Base-by-base conservation (phyloP, 2,888 invertebrate genomes). In the Zhuqinia jingwanae region DNA sequence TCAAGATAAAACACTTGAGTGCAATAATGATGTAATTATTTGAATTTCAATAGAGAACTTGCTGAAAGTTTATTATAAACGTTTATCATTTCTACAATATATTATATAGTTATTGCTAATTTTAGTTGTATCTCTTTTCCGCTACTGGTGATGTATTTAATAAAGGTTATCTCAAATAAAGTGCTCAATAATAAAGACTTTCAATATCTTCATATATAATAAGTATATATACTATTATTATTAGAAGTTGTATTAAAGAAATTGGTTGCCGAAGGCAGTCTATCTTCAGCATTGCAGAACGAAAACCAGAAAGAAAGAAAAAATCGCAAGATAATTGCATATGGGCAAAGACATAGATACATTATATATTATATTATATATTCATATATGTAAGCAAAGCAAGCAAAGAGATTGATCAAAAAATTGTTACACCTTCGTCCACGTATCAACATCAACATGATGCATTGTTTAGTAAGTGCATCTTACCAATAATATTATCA, bases 391-490 rank as follows among this genome's bases (percentile, higher is more conserved):
- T 11, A 22, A 11, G 42, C 27, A 42, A 17, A 47, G n/a, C 11
- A 1, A 1, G 30, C 17, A 63, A 17, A 42, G 5, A 65, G 17
- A n/a, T 53, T 10, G 27, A 13, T 47, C 5, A 70, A 45, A 36
- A 47, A 53, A 5, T 70, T 3, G 13, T 47, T 70, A 20, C 53
- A 73, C 25, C 73, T 15, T 73, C 50, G 50, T 17, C n/a, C n/a
- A 73, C 10, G 25, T 17, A 22, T 25, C 13, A 5, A 50, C 50
- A 50, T 58, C n/a, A n/a, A 53, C 22, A 45, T 73, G 10, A 13
- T 27, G 13, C 27, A 73, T 73, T 53, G 53, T 73, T 50, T 53
- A 27, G 73, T 47, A 73, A 73, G 53, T 13, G 30, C 27, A 27
- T 73, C 73, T 50, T 45, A 36, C 36, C 8, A 36, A 36, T 36